phyloP scores from a whole-genome alignment of 2,797 vertebrate species.

The Emydoidea blandingii region DNA sequence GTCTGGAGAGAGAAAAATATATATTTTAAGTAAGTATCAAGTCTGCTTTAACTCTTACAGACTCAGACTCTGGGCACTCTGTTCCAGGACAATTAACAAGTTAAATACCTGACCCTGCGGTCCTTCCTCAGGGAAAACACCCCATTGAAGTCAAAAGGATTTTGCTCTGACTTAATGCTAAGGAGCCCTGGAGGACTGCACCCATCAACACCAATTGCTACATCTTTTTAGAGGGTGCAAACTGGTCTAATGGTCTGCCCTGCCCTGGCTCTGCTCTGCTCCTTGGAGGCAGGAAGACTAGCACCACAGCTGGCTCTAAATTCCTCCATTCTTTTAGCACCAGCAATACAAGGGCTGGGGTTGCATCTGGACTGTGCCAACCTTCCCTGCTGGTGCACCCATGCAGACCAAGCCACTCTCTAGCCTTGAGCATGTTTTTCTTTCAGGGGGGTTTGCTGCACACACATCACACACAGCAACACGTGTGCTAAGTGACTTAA shows the following conservation, averaged over 20 bases:
- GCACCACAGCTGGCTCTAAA: accelerated
- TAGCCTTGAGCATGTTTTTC: neutral
- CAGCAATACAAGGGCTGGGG: accelerated
- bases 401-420: accelerated
- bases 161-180: neutral
- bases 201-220: neutral
- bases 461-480: neutral
- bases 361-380: neutral
- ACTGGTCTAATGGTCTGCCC: neutral
- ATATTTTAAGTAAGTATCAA: neutral
- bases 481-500: accelerated
- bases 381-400: neutral
- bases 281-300: neutral
- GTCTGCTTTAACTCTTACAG: neutral
- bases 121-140: neutral
- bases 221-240: neutral
- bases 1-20: neutral
- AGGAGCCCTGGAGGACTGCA: neutral
- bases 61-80: neutral
- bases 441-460: neutral
- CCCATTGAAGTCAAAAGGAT: neutral
- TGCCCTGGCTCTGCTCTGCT: neutral
- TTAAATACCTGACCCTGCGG: neutral
- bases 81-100: neutral
- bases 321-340: neutral